Base-by-base conservation (phyloP, 2,888 invertebrate species). In the Marronus borbonicus region DNA sequence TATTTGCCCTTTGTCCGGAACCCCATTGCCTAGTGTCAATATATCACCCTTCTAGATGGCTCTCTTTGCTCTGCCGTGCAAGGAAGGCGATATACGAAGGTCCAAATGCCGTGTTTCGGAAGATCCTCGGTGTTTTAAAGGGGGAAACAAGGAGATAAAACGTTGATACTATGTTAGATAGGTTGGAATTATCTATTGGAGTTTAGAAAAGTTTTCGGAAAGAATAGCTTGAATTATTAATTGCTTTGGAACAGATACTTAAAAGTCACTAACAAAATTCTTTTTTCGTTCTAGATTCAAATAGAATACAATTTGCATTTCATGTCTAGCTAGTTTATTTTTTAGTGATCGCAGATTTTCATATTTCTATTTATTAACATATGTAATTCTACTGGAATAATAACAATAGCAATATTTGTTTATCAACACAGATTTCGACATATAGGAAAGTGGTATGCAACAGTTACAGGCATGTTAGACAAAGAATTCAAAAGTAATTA, bases 21-120 rank as follows among this genome's bases (percentile, higher is more conserved):
- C 84, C 83, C 84, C 84, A 83, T 84, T 85, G 83, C 83, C 52
- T 17, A 85, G 84, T 86, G 87, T 87, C 86, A 88, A 88, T 87
- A 87, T 87, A 87, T 87, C 87, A 87, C 84, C 78, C 80, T 79
- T 65, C 70, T 80, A 81, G 84, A 85, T 84, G 83, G 85, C 84
- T 85, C 84, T 86, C 85, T 86, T 85, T 86, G 86, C 84, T 84
- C 24, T 14, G 1, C n/a, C 36, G 83, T 84, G 84, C 84, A 84
- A 80, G 80, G 64, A 62, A 66, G 52, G 52, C 77, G 78, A 60
- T 75, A 50, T 20, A 24, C 17, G 52, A 20, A 50, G 50, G 50
- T 39, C 24, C 20, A 44, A 55, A 28, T 20, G 31, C 31, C 24
- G 8, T 44, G 44, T 44, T 44, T 44, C 44, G 44, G 17, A 17